Conservation (phyloP, 1,140 invertebrate species). For the Drosophila equinoxialis region DNA sequence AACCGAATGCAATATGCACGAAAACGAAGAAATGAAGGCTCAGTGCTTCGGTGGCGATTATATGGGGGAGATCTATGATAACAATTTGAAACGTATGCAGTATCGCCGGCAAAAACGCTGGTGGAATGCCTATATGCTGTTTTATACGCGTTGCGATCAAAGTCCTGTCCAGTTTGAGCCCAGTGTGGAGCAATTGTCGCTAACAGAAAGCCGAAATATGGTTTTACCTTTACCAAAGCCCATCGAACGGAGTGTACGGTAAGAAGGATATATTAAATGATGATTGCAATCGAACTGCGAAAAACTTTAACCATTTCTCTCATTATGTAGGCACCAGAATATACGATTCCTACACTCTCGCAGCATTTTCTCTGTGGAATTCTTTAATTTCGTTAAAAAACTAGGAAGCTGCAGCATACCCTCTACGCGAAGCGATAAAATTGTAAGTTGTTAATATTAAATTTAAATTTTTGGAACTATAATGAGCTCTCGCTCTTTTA, state of each 20-base stretch:
- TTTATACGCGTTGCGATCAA: slow-evolving; percentile 91
- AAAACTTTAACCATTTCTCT: slow-evolving; percentile 50
- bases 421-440: slow-evolving; percentile 78
- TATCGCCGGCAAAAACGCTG: slow-evolving; percentile 97
- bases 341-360: slow-evolving; percentile 95
- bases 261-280: neutral
- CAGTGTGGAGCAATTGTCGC: slow-evolving; percentile 79
- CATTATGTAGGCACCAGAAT: slow-evolving; percentile 87
- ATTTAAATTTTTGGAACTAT: slow-evolving; percentile 16
- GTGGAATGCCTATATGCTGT: slow-evolving; percentile 99
- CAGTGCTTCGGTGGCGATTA: slow-evolving; percentile 99
- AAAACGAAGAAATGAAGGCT: slow-evolving; percentile 98
- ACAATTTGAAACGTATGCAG: slow-evolving; percentile 95
- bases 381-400: slow-evolving; percentile 95
- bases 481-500: slow-evolving; percentile 26
- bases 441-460: slow-evolving; percentile 36
- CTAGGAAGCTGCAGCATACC: slow-evolving; percentile 89
- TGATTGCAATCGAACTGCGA: no score
- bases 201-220: slow-evolving; percentile 80
- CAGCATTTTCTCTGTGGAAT: slow-evolving; percentile 94
- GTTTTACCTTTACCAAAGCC: slow-evolving; percentile 87
- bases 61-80: slow-evolving; percentile 96
- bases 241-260: slow-evolving; percentile 90
- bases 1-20: slow-evolving; percentile 96
- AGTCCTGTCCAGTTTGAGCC: slow-evolving; percentile 65